phyloP scores from a whole-genome alignment of 2,113 vertebrate species.

The Rhodinocichla rosea region DNA sequence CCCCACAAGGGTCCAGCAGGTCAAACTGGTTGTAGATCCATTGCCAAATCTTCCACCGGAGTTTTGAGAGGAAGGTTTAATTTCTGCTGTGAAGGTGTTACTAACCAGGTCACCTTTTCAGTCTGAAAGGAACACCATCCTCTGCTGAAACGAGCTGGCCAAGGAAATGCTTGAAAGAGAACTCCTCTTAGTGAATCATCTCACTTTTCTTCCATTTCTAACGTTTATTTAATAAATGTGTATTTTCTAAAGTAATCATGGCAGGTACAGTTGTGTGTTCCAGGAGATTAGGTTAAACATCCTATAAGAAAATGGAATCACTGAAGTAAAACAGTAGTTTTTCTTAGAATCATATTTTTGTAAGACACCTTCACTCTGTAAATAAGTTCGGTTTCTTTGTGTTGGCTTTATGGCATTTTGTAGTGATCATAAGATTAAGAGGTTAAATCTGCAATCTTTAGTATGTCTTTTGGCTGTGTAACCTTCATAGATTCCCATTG shows the following conservation, averaged over 20 bases:
- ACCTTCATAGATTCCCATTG: not conserved
- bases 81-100: not conserved
- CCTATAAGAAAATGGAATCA: not conserved
- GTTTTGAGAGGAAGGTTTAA: not conserved
- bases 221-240: not conserved
- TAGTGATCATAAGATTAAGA: not conserved
- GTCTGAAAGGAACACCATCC: not conserved
- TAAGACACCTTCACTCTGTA: not conserved
- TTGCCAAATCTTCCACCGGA: not conserved
- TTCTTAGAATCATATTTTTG: not conserved
- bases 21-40: not conserved
- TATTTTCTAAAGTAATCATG: constrained; percentile 7
- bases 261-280: not conserved
- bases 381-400: not conserved
- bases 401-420: not conserved
- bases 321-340: not conserved
- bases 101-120: not conserved
- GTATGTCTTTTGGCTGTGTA: not conserved
- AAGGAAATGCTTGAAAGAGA: not conserved
- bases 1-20: not conserved
- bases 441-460: not conserved
- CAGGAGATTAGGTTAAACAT: not conserved
- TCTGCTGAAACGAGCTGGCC: not conserved
- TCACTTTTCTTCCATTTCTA: not conserved
- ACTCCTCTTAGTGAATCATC: not conserved